Base-by-base conservation (phyloP, 2,888 invertebrate genomes). In the Drosophila anomalipes region DNA sequence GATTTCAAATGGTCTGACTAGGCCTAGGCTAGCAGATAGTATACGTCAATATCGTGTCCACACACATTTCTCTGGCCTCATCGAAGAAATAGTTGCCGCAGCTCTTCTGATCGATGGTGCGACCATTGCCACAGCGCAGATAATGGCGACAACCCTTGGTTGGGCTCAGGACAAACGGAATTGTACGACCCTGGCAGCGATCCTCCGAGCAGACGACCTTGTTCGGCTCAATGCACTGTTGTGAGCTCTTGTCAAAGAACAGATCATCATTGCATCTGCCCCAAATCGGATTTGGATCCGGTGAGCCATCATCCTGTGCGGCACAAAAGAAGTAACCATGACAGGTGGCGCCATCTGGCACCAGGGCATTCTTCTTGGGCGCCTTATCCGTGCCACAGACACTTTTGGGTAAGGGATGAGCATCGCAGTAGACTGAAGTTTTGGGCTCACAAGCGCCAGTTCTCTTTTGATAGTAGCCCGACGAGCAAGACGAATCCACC, bases 151-250 rank as follows among this genome's bases (percentile, higher is more conserved):
- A 92, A 5, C 90, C 91, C 22, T 63, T 75, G 0, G 70, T 80
- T 4, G 54, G 30, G 44, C 91, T 91, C 1, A 72, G 68, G 0
- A 92, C 92, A 62, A 91, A 90, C 0, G 60, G 67, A 1, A 77
- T 7, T 1, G 78, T 70, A 14, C 92, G 92, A 4, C 92, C 92
- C n/a, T 91, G 90, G 22, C 92, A 92, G 39, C 92, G 92, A 81
- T 92, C 91, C 32, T 77, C 67, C 0, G 30, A 1, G 68, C 92
- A 92, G 14, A 2, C 16, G 0, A 88, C 86, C 33, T 52, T 9
- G 26, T 76, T 70, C 4, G 92, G 90, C 14, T 74, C 26, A 0
- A 60, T 37, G 53, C 92, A 92, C 0, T 47, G 52, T 66, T 88
- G 75, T 0, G 49, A 39, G 14, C 10, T 60, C 10, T 57, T 39